phyloP scores from a whole-genome alignment of 2,797 vertebrate genomes.

The Gymnoscopelus microlampas region DNA sequence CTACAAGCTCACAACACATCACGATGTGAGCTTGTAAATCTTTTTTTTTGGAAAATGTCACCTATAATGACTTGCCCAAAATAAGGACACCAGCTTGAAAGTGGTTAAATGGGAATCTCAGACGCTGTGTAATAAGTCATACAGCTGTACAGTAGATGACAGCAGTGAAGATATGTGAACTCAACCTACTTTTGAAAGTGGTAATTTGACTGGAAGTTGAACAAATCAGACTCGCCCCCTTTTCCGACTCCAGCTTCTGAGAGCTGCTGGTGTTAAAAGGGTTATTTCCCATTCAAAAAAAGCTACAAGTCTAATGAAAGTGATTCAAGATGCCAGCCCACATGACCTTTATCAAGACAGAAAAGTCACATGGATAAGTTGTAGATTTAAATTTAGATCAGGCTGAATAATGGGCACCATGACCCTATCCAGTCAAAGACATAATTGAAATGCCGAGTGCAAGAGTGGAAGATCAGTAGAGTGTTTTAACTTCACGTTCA shows the following conservation, averaged over 20 bases:
- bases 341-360: slow-evolving; percentile 45
- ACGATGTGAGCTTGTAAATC: too few relatives aligned
- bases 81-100: too few relatives aligned
- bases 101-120: slow-evolving; percentile 53
- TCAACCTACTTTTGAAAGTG: slow-evolving; percentile 35
- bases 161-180: slow-evolving; percentile 41
- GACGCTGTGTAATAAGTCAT: slow-evolving; percentile 56
- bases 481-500: slow-evolving; percentile 47
- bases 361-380: slow-evolving; percentile 47
- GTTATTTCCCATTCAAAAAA: slow-evolving; percentile 49
- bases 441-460: slow-evolving; percentile 62
- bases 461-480: slow-evolving; percentile 49
- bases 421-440: slow-evolving; percentile 41
- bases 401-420: slow-evolving; percentile 55
- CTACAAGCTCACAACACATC: too few relatives aligned
- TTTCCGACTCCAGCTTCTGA: slow-evolving; percentile 28
- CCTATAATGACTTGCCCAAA: too few relatives aligned
- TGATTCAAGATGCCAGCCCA: slow-evolving; percentile 35
- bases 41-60: too few relatives aligned
- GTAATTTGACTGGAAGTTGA: slow-evolving; percentile 25
- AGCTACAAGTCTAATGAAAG: slow-evolving; percentile 58
- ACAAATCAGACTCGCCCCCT: slow-evolving; percentile 27
- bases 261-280: slow-evolving; percentile 29
- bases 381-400: slow-evolving; percentile 72
- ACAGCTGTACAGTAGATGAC: slow-evolving; percentile 40